These are phyloP conservation scores for Dendrocincla tyrannina DNA, from an alignment of 2,797 vertebrate species.

Conservation along the genomic window DNA sequence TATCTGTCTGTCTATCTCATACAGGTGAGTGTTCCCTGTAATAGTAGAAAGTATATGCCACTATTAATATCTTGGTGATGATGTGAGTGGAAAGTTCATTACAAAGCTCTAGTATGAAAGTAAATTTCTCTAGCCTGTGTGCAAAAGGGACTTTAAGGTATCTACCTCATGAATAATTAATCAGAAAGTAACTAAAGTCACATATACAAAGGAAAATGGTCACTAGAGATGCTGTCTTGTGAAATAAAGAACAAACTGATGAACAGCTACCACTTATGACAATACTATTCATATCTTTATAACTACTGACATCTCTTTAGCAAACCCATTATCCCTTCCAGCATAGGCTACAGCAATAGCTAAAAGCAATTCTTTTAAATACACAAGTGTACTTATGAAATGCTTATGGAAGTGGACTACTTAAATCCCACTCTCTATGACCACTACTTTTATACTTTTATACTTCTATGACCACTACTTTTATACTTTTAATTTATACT, in stretches of 20 bases:
- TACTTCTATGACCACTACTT: too few relatives aligned
- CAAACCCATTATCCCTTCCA: neutral
- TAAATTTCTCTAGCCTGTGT: neutral
- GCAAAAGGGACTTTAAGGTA: neutral
- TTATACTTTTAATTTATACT: neutral
- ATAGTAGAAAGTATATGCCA: neutral
- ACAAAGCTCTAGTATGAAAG: neutral
- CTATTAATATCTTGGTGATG: neutral
- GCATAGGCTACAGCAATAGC: neutral
- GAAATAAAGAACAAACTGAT: neutral
- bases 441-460: too few relatives aligned
- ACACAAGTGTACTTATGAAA: neutral
- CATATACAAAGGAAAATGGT: neutral
- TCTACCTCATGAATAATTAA: neutral
- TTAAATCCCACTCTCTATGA: neutral
- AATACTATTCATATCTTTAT: neutral
- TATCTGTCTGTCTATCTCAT: neutral
- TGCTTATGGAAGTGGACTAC: neutral
- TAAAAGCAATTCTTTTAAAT: neutral
- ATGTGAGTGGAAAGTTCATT: neutral
- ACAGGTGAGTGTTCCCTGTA: neutral
- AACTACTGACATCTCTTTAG: conserved; percentile 3
- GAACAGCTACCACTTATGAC: neutral
- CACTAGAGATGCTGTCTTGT: neutral
- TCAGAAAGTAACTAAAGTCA: neutral